Percentiles rank a stretch among this genome's conserved stretches.
Evolutionary conservation across 2,888 invertebrate genomes (phyloP).

Genomic region (Caenorhabditis uteleia): DNA sequence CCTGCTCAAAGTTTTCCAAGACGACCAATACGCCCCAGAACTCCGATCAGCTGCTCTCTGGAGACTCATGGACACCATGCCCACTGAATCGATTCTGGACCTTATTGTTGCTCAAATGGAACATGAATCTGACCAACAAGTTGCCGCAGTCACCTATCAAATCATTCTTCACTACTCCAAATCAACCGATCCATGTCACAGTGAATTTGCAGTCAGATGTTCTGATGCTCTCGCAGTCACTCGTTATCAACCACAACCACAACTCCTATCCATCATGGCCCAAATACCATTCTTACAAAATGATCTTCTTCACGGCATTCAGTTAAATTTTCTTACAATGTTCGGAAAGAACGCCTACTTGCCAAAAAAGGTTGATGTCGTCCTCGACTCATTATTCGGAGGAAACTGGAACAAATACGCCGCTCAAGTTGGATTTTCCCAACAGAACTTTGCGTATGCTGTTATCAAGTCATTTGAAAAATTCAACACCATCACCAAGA

Average conservation of each 20-base stretch:
- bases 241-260: conserved; percentile 32
- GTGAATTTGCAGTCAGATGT: conserved; percentile 31
- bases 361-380: conserved; percentile 35
- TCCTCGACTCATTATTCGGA: conserved; percentile 41
- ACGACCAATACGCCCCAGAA: conserved; percentile 54
- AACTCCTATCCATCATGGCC: conserved; percentile 24
- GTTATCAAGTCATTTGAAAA: conserved; percentile 35
- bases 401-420: conserved; percentile 56
- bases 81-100: conserved; percentile 50
- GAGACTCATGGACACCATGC: conserved; percentile 53
- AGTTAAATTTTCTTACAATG: conserved; percentile 50
- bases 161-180: conserved; percentile 44
- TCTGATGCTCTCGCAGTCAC: no score
- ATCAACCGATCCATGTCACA: conserved; percentile 50
- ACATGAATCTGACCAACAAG: conserved; percentile 52
- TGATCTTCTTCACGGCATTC: conserved; percentile 33
- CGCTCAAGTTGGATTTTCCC: conserved; percentile 50
- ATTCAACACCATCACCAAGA: no score
- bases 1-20: conserved; percentile 61
- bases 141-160: conserved; percentile 53
- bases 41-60: conserved; percentile 58
- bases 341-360: conserved; percentile 52
- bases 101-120: conserved; percentile 50
- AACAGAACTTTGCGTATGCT: conserved; percentile 48
- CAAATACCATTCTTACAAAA: conserved; percentile 48